Percentiles rank a stretch among this genome's conserved stretches.
Conservation (phyloP, 2,113 vertebrate genomes). For the Xenus cinereus region DNA sequence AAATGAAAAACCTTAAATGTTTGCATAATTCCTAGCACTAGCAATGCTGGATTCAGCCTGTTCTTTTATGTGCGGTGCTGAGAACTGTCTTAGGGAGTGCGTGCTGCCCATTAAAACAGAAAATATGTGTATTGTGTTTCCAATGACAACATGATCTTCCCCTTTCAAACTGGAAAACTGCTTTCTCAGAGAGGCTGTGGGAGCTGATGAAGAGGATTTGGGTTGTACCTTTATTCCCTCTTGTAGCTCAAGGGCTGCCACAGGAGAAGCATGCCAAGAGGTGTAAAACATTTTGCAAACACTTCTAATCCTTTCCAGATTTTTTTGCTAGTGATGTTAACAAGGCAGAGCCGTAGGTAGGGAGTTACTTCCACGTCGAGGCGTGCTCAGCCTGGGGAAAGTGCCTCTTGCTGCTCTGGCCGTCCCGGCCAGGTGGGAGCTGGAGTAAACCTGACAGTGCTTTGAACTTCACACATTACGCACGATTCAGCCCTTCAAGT, state of each 20-base stretch:
- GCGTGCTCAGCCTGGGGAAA: not conserved
- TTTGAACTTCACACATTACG: not conserved
- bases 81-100: not conserved
- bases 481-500: not conserved
- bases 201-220: not conserved
- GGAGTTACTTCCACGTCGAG: not conserved
- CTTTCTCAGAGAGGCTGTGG: not conserved
- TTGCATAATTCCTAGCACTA: not conserved
- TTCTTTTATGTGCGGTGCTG: not conserved
- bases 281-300: not conserved
- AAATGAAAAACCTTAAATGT: not conserved
- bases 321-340: not conserved
- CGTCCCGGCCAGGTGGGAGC: not conserved
- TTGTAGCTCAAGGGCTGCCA: not conserved
- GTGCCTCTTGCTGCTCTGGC: not conserved
- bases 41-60: not conserved
- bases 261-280: not conserved
- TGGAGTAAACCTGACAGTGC: not conserved
- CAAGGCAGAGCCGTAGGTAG: not conserved
- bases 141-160: not conserved
- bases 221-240: not conserved
- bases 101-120: not conserved
- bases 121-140: not conserved
- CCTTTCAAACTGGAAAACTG: not conserved
- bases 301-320: not conserved